Base-by-base conservation (phyloP, 2,888 invertebrate genomes). In the Drosophila vallismaia region DNA sequence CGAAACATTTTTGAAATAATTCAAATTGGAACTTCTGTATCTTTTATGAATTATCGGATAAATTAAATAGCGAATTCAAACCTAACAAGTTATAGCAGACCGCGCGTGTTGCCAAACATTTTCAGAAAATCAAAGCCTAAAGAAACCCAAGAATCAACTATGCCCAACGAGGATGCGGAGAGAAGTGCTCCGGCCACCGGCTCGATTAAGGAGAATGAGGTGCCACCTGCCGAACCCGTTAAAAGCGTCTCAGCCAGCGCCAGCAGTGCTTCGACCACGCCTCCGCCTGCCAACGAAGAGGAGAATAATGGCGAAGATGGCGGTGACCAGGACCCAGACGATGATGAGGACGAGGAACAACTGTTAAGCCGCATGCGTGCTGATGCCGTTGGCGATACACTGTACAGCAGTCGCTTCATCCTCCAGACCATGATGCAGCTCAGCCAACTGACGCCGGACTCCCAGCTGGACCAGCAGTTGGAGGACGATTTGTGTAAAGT, bases 351-450 rank as follows among this genome's bases (percentile, higher is more conserved):
- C 29, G 81, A 86, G 50, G 74, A 74, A n/a, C 88, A 86, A 33
- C 76, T 90, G 48, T 62, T 90, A 10, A 79, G 79, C 62, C 86
- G 88, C 71, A 87, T 96, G 55, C 93, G 93, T 83, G 97, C 96
- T 14, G 97, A 97, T 91, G 94, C 94, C 2, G 95, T 97, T 62
- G 97, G 97, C 8, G 93, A 95, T 71, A 97, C 97, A 0, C 93
- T 95, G 29, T 97, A 96, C 89, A 96, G 96, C 87, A 94, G 95
- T 89, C 92, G 95, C 31, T 96, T 95, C 89, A 95, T 96, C 8
- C 91, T 96, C 28, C 94, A 94, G 89, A 94, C 95, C 14, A 88
- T 96, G 14, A 90, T 96, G 60, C 94, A 94, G 89, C 91, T 96
- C 10, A 93, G 82, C 28, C 69, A 79, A 24, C 74, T 71, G n/a